Percentiles rank a stretch among this genome's conserved stretches.
These are phyloP conservation scores for Rhogogaster chlorosoma DNA, from an alignment of 2,888 invertebrate species.

Conservation along the genomic window DNA sequence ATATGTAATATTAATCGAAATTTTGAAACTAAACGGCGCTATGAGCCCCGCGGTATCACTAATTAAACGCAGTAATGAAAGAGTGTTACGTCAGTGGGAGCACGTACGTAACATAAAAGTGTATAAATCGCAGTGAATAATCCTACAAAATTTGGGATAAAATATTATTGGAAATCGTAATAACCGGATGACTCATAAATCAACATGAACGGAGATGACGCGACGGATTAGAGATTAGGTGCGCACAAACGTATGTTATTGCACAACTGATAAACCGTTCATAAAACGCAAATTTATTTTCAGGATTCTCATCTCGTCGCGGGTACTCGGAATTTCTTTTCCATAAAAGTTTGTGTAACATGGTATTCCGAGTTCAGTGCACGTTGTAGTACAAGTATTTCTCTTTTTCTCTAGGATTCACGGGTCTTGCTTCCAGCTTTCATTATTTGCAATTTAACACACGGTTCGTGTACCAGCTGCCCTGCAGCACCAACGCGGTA, in stretches of 20 bases:
- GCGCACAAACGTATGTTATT: neutral
- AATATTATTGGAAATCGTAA: neutral
- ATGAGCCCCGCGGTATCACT: neutral
- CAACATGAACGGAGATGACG: neutral
- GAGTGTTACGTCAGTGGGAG: neutral
- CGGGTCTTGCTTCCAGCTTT: constrained; percentile 63
- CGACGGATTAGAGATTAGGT: neutral
- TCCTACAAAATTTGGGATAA: neutral
- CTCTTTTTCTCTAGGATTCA: constrained; percentile 61
- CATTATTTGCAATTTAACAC: constrained; percentile 63
- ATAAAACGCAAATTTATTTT: neutral
- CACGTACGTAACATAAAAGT: neutral
- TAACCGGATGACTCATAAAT: neutral
- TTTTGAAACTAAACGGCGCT: neutral
- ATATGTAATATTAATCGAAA: neutral
- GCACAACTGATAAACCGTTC: neutral
- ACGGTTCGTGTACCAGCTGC: constrained; percentile 50
- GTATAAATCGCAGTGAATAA: constrained; percentile 4
- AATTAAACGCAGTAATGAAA: neutral
- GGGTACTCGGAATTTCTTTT: neutral
- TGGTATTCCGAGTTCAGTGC: constrained; percentile 22
- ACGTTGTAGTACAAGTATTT: constrained; percentile 42
- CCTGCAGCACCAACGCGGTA: neutral
- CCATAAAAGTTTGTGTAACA: constrained; percentile 3
- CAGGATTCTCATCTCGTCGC: neutral